Evolutionary conservation across 1,140 invertebrate genomes (phyloP), one percentile per base, ranked within the genome.

Genomic region (Physella acuta): DNA sequence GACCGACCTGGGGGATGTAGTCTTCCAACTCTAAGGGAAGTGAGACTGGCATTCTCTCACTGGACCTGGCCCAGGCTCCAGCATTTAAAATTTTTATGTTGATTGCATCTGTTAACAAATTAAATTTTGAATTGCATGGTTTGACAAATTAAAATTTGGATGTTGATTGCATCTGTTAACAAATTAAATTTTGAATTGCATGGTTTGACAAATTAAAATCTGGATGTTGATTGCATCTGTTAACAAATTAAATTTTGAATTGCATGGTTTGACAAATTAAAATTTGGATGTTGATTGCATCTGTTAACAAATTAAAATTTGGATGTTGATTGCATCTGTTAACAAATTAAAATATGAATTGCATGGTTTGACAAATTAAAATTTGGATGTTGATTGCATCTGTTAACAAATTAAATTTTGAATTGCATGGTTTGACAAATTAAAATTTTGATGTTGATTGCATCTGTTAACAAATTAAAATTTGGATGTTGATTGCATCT

Each of bases 121-220:
- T 37, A 61, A 61, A 59, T 36, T 14, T n/a, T n/a, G n/a, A n/a
- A n/a, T n/a, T n/a, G n/a, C n/a, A n/a, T n/a, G n/a, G n/a, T n/a
- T n/a, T 39, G 8, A 39, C 3, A 8, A 63, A 16, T 39, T 3
- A 63, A 4, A 59, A 30, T 59, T 4, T 30, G 28, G 56, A 59
- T 59, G 11, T 59, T 34, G 30, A 59, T 55, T 11, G 26, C 53
- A 26, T 55, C 53, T 55, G 8, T 8, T 16, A 26, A 55, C 39
- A 0, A 93, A 92, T 97, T 97, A 99, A 8, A 97, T 96, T 56
- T n/a, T n/a, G n/a, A n/a, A n/a, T n/a, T n/a, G n/a, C n/a, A n/a
- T n/a, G n/a, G n/a, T n/a, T n/a, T 95, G 97, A 58, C 95, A 94
- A 88, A 99, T 99, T 64, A 99, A 88, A 84, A 99, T 99, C 89